A percentile compares a stretch with the other conserved stretches of the same genome.
These are phyloP conservation scores for Drosophila kanekoi DNA, from an alignment of 2,888 invertebrate species.

Conservation along the genomic window DNA sequence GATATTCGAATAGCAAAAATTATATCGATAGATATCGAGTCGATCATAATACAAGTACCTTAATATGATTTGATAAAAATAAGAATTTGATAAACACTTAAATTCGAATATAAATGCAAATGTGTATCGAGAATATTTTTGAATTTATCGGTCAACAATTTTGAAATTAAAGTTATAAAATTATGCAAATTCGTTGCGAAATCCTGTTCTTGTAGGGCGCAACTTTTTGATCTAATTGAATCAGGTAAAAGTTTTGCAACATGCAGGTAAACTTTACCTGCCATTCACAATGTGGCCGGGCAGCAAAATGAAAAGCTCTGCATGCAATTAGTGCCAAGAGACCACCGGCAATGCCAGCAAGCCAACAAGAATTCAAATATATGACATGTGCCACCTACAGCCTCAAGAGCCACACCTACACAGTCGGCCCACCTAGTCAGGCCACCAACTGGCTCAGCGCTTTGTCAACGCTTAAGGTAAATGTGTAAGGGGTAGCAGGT, in stretches of 20 bases:
- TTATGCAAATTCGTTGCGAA: too few species aligned
- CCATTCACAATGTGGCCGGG: slow-evolving; percentile 41
- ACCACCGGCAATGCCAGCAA: slow-evolving; percentile 8
- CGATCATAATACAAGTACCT: too few species aligned
- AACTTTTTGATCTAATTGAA: slow-evolving; percentile 53
- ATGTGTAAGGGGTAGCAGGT: background rate
- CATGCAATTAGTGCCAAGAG: slow-evolving; percentile 56
- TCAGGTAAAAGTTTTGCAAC: slow-evolving; percentile 41
- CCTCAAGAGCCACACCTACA: slow-evolving; percentile 2
- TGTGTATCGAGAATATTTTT: too few species aligned
- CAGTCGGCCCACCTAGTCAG: background rate
- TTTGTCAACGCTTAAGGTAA: slow-evolving; percentile 42
- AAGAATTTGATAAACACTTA: background rate
- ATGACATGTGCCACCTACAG: background rate
- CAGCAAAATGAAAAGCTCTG: slow-evolving; percentile 49
- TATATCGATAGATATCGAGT: too few species aligned
- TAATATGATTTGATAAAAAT: too few species aligned
- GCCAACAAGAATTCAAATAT: slow-evolving; percentile 10
- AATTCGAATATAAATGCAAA: background rate
- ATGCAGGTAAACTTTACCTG: slow-evolving; percentile 42
- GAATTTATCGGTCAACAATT: too few species aligned
- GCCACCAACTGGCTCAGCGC: background rate
- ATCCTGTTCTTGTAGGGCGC: background rate
- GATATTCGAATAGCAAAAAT: too few species aligned
- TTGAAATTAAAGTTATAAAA: too few species aligned